Percentiles rank a stretch among this genome's conserved stretches.
Conservation (phyloP, 2,888 invertebrate genomes). For the Alloscopus bannaensis region DNA sequence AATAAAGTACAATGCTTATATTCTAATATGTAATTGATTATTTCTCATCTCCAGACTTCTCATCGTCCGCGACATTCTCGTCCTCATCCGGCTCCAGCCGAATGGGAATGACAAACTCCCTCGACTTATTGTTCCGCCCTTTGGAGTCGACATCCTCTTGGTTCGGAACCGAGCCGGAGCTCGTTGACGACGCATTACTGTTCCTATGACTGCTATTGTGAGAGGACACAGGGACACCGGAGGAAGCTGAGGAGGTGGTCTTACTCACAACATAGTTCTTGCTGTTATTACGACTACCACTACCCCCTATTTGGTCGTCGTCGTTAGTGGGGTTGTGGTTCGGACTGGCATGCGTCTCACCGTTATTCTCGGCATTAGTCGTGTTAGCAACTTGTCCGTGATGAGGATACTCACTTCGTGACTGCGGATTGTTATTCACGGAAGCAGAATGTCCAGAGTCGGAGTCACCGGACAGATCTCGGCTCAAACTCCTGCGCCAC, state of each 20-base stretch:
- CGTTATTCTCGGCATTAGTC: conserved; percentile 20
- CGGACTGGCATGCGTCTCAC: background rate
- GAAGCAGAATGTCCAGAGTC: conserved; percentile 79
- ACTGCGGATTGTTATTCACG: conserved; percentile 54
- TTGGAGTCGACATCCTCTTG: background rate
- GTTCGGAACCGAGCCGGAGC: conserved; percentile 23
- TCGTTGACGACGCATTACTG: conserved; percentile 30
- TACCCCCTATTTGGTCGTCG: background rate
- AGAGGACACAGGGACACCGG: conserved; percentile 24
- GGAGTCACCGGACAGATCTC: conserved; percentile 83
- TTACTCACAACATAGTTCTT: background rate
- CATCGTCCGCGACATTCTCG: conserved; percentile 56
- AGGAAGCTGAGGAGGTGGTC: conserved; percentile 34
- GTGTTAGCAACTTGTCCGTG: conserved; percentile 21
- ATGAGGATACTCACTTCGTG: conserved; percentile 68
- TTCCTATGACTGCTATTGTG: conserved; percentile 29
- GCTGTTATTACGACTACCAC: background rate
- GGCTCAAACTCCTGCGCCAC: conserved; percentile 81
- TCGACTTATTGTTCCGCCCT: conserved; percentile 15
- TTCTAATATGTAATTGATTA: no score
- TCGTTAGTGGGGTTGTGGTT: conserved; percentile 5
- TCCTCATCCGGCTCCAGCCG: conserved; percentile 35
- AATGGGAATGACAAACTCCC: conserved; percentile 62
- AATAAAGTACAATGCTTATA: background rate
- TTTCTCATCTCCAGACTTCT: conserved; percentile 47